A percentile compares a stretch with the other conserved stretches of the same genome.
These are phyloP conservation scores for Verasper variegatus DNA, from an alignment of 2,113 vertebrate species.

Conservation along the genomic window DNA sequence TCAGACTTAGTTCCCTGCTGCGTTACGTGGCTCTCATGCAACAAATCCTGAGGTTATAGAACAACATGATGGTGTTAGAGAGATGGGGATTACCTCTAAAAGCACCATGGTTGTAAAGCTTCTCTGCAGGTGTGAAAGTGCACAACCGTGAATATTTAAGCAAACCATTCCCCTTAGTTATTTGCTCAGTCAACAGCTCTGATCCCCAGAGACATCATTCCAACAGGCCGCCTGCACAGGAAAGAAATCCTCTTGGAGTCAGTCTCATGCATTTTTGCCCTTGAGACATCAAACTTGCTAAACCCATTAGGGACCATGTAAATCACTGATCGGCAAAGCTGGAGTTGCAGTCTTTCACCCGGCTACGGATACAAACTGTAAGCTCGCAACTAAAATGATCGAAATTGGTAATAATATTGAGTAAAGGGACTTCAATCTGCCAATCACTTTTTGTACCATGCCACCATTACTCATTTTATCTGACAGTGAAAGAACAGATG, in stretches of 20 bases:
- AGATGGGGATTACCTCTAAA: neutral
- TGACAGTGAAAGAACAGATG: neutral
- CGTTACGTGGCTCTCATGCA: neutral
- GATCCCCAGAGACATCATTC: slow-evolving; percentile 13
- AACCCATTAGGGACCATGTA: slow-evolving; percentile 23
- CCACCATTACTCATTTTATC: neutral
- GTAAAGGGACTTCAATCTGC: too few relatives aligned
- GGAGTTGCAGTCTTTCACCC: slow-evolving; percentile 18
- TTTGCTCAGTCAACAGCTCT: slow-evolving; percentile 35
- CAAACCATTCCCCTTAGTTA: neutral
- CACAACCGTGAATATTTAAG: neutral
- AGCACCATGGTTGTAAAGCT: neutral
- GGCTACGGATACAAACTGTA: slow-evolving; percentile 6
- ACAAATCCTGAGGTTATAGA: neutral
- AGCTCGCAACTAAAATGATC: neutral
- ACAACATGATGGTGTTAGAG: neutral
- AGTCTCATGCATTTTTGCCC: slow-evolving; percentile 53
- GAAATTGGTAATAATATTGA: neutral
- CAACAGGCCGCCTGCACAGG: neutral
- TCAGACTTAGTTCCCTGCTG: neutral
- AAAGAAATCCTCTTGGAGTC: slow-evolving; percentile 6
- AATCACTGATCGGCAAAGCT: slow-evolving; percentile 24
- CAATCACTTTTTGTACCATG: neutral
- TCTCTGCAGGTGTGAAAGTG: neutral
- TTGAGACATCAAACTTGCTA: slow-evolving; percentile 23